A percentile compares a stretch with the other conserved stretches of the same genome.
phyloP scores from a whole-genome alignment of 2,888 invertebrate species.

The Thymelicus sylvestris region DNA sequence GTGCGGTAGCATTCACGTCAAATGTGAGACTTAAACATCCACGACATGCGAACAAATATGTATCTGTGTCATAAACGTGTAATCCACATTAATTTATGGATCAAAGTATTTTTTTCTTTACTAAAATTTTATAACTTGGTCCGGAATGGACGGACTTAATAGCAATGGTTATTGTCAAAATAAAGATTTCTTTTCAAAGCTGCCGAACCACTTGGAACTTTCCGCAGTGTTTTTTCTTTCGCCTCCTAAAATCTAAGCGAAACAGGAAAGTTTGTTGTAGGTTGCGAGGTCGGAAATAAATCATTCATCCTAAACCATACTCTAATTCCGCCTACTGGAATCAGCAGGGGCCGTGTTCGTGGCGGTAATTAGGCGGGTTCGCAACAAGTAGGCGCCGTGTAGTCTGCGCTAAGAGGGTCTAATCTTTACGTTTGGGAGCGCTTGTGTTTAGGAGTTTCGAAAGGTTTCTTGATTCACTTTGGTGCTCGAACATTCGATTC shows the following conservation, averaged over 20 bases:
- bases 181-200: neutral
- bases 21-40: no score
- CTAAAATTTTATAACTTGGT: no score
- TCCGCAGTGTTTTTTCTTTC: neutral
- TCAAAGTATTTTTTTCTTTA: no score
- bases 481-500: neutral
- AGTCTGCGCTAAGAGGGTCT: constrained; percentile 39
- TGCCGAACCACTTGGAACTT: constrained; percentile 13
- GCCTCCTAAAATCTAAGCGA: constrained; percentile 8
- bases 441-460: constrained; percentile 7
- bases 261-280: constrained; percentile 22
- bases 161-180: no score
- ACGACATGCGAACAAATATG: no score
- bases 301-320: constrained; percentile 48
- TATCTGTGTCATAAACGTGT: no score
- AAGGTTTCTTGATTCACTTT: neutral
- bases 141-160: no score
- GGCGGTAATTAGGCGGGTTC: constrained; percentile 54
- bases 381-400: constrained; percentile 50
- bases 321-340: constrained; percentile 50
- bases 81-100: no score
- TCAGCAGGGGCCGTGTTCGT: constrained; percentile 51
- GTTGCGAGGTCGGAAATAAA: constrained; percentile 43
- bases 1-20: no score
- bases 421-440: constrained; percentile 14